phyloP scores from a whole-genome alignment of 2,888 invertebrate species.

The Philereme vetulata region DNA sequence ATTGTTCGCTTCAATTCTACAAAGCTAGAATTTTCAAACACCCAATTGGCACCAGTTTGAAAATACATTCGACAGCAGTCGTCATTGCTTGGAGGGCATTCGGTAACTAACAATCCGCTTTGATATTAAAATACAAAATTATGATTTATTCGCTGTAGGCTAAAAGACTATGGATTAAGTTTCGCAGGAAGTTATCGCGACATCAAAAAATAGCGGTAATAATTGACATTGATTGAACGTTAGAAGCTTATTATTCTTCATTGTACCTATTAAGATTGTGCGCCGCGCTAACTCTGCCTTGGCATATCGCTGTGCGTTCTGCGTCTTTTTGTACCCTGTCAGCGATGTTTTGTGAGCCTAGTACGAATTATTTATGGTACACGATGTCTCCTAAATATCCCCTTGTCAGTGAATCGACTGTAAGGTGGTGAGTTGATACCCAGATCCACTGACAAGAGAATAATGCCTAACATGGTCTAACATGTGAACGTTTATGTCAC shows the following conservation, averaged over 20 bases:
- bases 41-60: conserved; percentile 13
- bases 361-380: too few species aligned
- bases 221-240: conserved; percentile 9
- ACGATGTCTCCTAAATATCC: too few species aligned
- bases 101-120: neutral
- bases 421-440: too few species aligned
- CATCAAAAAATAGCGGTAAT: conserved; percentile 10
- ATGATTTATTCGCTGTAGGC: conserved; percentile 16
- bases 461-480: too few species aligned
- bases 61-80: conserved; percentile 11
- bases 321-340: conserved; percentile 1
- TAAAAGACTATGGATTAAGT: conserved; percentile 5
- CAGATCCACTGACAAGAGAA: too few species aligned
- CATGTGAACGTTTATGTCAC: too few species aligned
- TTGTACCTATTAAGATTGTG: neutral
- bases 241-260: conserved; percentile 14
- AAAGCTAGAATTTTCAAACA: neutral
- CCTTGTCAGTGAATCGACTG: too few species aligned
- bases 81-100: conserved; percentile 23
- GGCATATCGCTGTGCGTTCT: conserved; percentile 1
- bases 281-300: conserved; percentile 9
- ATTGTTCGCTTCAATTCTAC: conserved; percentile 8
- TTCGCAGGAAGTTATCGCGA: conserved; percentile 13
- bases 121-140: neutral
- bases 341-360: neutral